Evolutionary conservation across 2,797 vertebrate species (phyloP), one percentile per base, ranked within the genome.

Genomic region (Iguana delicatissima): DNA sequence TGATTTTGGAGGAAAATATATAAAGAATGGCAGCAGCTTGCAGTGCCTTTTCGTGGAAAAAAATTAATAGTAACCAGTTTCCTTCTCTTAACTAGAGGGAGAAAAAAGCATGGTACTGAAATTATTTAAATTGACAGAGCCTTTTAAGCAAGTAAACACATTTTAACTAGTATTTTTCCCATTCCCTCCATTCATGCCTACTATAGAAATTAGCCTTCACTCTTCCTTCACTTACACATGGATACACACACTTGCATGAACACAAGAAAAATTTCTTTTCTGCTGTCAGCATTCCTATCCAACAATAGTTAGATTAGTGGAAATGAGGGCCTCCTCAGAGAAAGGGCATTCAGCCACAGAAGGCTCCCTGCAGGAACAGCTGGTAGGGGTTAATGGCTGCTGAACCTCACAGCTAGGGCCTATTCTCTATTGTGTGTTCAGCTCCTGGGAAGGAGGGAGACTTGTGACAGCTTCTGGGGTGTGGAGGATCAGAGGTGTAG

Each of bases 251-350:
- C 98, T 99, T 99, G 99, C 99, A 99, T 99, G 99, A 98, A 99
- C 99, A 99, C 99, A 99, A 99, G 99, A 99, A 99, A 99, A 99
- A 99, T 98, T 98, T 99, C 98, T 99, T 99, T 99, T 99, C 99
- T 99, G 98, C 99, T 99, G 99, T 99, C 99, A 99, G 99, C 99
- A 99, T 99, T 99, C 99, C 99, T 99, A 97, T 95, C 98, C 98
- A 99, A 99, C 99, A 99, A 99, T 99, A 98, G 98, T 98, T 99
- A 99, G 99, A 99, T 99, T 99, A 99, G 99, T 98, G 99, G 98
- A 99, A 98, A 99, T 99, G 98, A 99, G 98, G 99, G 99, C 99
- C 96, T 99, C 99, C 98, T 98, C 98, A 97, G 98, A 98, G 99
- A 98, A 98, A 98, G 98, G 97, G 98, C 98, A 99, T 99, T 99